Evolutionary conservation across 2,888 invertebrate genomes (phyloP), one percentile per base, ranked within the genome.

Genomic region (Lypha dubia): DNA sequence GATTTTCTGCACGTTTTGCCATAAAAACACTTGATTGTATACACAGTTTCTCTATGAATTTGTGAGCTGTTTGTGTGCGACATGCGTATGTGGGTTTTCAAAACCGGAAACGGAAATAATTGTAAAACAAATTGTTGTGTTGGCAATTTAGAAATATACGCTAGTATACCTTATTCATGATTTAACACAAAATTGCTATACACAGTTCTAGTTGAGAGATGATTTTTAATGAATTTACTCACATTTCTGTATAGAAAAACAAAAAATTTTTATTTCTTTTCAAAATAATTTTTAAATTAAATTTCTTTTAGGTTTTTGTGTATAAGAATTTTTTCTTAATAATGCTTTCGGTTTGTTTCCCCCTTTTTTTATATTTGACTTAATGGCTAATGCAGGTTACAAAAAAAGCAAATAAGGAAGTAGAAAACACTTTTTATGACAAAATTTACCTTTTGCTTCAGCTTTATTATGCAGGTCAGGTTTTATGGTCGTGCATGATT

Each of bases 401-500:
- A 20, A 17, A 70, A 3, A 38, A 13, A 35, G 8, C 32, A 32
- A 32, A 32, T 6, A 4, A 32, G 32, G 8, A 32, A 32, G 53
- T 0, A 38, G 9, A 1, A 32, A 49, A 5, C 13, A 17, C 17
- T 20, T 53, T 53, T 46, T 20, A 32, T 75, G 56, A 56, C 44
- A 53, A 65, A 32, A 13, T 53, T 24, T 65, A 24, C 13, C 9
- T 38, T 17, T 49, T 22, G 9, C 15, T 67, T 46, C 3, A 38
- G 28, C 71, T 83, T 87, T 80, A 38, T 68, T 74, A 87, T 86
- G 70, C 86, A 75, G 62, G 73, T 87, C 87, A 87, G 86, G 86
- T 84, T 79, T 76, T 70, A 44, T 77, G 58, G 65, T 84, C 83
- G 60, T 73, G 82, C 85, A 80, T 84, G 86, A 84, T 86, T 87